phyloP scores from a whole-genome alignment of 2,888 invertebrate species.

The Drosophila cracens region DNA sequence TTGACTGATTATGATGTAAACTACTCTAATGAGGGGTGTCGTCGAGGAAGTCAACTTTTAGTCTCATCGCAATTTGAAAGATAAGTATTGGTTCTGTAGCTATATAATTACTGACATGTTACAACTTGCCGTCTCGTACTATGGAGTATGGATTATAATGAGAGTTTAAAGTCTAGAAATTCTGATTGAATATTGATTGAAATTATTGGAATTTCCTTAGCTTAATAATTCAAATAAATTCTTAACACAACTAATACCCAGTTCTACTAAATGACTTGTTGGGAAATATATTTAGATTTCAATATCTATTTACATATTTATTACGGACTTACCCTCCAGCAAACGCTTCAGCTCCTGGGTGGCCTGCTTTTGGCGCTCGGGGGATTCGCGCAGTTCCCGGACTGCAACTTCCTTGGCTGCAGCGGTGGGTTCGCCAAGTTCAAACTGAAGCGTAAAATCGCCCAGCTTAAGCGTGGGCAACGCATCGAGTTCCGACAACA shows the following conservation, averaged over 20 bases:
- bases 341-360: constrained; percentile 86
- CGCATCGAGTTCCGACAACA: constrained; percentile 90
- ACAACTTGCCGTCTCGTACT: not conserved
- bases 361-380: constrained; percentile 88
- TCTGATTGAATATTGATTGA: not conserved
- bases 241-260: not conserved
- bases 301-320: not conserved
- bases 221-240: not conserved
- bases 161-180: not conserved
- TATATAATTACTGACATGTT: constrained; percentile 44
- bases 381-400: constrained; percentile 90
- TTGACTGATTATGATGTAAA: constrained; percentile 18
- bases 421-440: constrained; percentile 88
- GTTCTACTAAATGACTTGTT: not conserved
- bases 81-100: constrained; percentile 8
- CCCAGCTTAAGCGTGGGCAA: constrained; percentile 90
- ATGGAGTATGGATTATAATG: not conserved
- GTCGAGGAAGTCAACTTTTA: constrained; percentile 35
- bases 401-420: constrained; percentile 89
- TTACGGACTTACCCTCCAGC: constrained; percentile 86
- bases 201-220: not conserved
- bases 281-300: not conserved
- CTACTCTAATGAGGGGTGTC: constrained; percentile 26
- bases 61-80: constrained; percentile 4
- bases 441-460: constrained; percentile 86